Conservation (phyloP, 2,888 invertebrate genomes). For the Galeruca laticollis region DNA sequence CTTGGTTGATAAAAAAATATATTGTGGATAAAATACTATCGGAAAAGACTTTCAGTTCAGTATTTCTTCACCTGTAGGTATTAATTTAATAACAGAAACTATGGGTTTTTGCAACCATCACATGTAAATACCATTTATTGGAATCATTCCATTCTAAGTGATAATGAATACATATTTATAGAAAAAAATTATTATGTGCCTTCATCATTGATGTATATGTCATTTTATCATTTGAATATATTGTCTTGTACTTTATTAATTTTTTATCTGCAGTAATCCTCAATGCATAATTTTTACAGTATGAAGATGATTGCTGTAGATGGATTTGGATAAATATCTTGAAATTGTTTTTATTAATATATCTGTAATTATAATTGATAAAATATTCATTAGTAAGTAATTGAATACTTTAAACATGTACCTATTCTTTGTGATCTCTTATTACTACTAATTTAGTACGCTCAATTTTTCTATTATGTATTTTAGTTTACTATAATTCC, state of each 20-base stretch:
- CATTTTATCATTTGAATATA: conserved; percentile 19
- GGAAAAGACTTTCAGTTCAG: not conserved
- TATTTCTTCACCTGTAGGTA: not conserved
- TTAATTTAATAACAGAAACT: not conserved
- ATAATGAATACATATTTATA: conserved; percentile 45
- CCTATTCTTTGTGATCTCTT: too few relatives aligned
- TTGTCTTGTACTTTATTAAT: not conserved
- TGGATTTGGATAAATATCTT: conserved; percentile 6
- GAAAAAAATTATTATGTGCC: conserved; percentile 53
- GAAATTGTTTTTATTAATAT: not conserved
- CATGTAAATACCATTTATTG: conserved; percentile 37
- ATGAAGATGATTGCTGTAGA: not conserved
- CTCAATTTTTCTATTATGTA: too few relatives aligned
- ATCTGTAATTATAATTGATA: not conserved
- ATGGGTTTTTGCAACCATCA: conserved; percentile 5
- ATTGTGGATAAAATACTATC: too few relatives aligned
- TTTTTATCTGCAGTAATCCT: not conserved
- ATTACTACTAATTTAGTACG: too few relatives aligned
- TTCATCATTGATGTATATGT: conserved; percentile 46
- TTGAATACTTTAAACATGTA: not conserved
- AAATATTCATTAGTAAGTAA: not conserved
- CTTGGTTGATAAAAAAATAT: too few relatives aligned
- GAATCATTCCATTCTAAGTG: conserved; percentile 53
- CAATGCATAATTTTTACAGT: not conserved
- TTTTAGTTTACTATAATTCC: too few relatives aligned